Base-by-base conservation (phyloP, 2,113 vertebrate species). In the Neofelis nebulosa region DNA sequence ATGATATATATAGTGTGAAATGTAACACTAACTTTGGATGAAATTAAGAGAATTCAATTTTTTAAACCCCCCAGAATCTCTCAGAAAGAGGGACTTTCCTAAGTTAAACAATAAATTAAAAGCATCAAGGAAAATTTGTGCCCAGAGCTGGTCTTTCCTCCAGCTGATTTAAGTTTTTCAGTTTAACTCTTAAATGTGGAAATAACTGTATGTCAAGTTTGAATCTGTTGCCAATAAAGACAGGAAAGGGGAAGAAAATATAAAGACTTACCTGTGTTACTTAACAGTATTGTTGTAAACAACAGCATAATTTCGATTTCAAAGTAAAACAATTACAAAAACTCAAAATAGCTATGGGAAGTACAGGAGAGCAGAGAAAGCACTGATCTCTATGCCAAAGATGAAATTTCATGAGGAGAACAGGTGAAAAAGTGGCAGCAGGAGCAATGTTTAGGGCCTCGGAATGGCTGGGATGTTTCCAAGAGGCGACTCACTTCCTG, bases 271-370 rank as follows among this genome's bases (percentile, higher is more conserved):
- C 15, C 19, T 61, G 38, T 10, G 29, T 87, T 87, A 63, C 27
- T 61, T 93, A 82, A 82, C 48, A 83, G 14, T 68, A 80, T 52
- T 31, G 27, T 76, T 88, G 29, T 79, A 92, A 93, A 84, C 33
- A 88, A 74, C 52, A 84, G 50, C 36, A 33, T 41, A 73, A 52
- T 14, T 73, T 86, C 38, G 71, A 31, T 79, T 84, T 97, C 36
- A 93, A 96, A 94, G 80, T 80, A 50, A 81, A 95, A 14, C 94
- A 61, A 93, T 93, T 10, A 31, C 7, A 81, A 73, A 94, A 92
- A 50, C n/a, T 93, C 48, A 93, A 25, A 50, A 78, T 69, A 97
- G 45, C 52, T 9, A 38, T 71, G 33, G 85, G 52, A 33, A 78
- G 55, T 57, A 65, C 8, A 83, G 45, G 36, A 82, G 19, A 89